Base-by-base conservation (phyloP, 37 sponge, comb jelly and placozoan genomes). In the Hexactinellida sp. region DNA sequence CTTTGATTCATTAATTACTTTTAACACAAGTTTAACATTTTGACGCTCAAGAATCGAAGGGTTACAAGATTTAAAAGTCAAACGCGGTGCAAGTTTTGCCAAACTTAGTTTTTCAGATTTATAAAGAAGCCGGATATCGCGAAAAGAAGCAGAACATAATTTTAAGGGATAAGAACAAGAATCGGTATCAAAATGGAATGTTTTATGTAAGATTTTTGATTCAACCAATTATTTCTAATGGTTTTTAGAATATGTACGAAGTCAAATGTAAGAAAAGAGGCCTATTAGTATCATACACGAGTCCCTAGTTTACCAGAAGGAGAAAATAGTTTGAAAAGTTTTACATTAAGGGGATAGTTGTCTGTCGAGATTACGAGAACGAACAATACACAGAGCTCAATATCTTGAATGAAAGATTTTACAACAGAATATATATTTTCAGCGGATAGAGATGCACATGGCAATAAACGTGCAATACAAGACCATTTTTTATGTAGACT, bases 331-430 rank as follows among this genome's bases (percentile, higher is more conserved):
- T n/a, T n/a, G n/a, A n/a, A n/a, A n/a, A n/a, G n/a, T n/a, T n/a
- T n/a, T n/a, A n/a, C n/a, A n/a, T n/a, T n/a, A n/a, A 63, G 34
- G 76, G 76, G 76, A 63, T 63, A 63, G 76, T 63, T 63, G 76
- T 63, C 76, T 23, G 76, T 63, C 5, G 76, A 25, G 76, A 63
- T 63, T 63, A 63, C 34, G 3, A 21, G 32, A 28, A 63, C 76
- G 30, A 63, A 7, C 34, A 63, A 63, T 23, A 7, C 30, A 63
- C 76, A 63, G 3, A 32, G 5, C 34, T 63, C 76, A 32, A 63
- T 28, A n/a, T 63, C 76, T 7, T 13, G 47, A 41, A 41, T 41
- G 47, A 5, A 41, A n/a, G n/a, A n/a, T n/a, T 47, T 47, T 47
- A 47, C 16, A 47, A 16, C 16, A 16, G 13, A 16, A 16, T 9